phyloP scores from a whole-genome alignment of 2,888 invertebrate species.

The Troides oblongomaculatus region DNA sequence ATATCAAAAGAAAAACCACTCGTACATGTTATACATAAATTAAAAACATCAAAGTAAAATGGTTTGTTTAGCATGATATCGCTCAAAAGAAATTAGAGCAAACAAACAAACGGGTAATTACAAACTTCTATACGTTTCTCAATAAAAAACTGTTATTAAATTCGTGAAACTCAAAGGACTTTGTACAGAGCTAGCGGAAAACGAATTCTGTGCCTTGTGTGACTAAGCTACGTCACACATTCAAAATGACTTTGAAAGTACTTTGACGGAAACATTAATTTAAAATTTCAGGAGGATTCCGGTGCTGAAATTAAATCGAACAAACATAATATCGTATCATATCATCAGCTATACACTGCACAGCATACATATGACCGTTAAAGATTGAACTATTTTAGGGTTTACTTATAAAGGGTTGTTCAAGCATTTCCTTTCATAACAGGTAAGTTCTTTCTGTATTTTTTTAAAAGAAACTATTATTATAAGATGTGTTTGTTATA shows the following conservation, averaged over 20 bases:
- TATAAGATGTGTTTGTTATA: too few relatives aligned
- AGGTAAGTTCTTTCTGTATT: too few relatives aligned
- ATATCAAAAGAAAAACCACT: neutral
- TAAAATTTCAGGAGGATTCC: neutral
- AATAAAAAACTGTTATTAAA: neutral
- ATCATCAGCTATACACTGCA: neutral
- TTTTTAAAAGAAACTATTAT: too few relatives aligned
- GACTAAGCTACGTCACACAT: neutral
- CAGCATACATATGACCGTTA: neutral
- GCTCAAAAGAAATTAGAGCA: neutral
- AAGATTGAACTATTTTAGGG: neutral
- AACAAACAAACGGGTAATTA: neutral
- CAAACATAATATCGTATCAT: neutral
- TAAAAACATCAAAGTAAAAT: neutral
- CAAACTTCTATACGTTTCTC: neutral
- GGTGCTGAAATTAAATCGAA: neutral
- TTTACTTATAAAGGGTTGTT: neutral
- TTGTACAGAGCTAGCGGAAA: neutral
- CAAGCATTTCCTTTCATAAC: too few relatives aligned
- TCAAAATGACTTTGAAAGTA: neutral
- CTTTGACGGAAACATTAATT: neutral
- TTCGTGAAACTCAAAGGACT: neutral
- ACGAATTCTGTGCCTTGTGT: neutral
- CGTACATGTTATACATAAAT: neutral
- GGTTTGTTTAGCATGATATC: slow-evolving; percentile 4